Evolutionary conservation across 2,888 invertebrate species (phyloP).

Genomic region (Tachystola acroxantha): DNA sequence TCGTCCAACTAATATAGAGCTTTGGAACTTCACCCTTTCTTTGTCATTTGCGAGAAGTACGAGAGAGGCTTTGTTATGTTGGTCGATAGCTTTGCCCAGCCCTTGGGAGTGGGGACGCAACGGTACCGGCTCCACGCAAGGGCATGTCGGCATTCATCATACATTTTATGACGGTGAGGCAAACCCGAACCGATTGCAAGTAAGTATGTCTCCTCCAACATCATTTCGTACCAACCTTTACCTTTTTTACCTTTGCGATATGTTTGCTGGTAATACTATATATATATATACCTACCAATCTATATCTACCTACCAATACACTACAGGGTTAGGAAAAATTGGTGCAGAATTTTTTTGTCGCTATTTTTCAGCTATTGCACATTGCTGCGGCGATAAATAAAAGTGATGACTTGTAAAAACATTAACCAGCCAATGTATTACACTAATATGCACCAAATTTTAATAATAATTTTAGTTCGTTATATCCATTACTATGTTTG

Average conservation of each 20-base stretch:
- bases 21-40: conserved; percentile 22
- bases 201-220: conserved; percentile 25
- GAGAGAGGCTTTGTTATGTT: conserved; percentile 38
- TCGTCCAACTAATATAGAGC: conserved; percentile 45
- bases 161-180: conserved; percentile 65
- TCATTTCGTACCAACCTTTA: conserved; percentile 32
- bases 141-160: conserved; percentile 71
- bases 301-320: too few species aligned
- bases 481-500: too few species aligned
- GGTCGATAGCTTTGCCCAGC: conserved; percentile 47
- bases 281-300: too few species aligned
- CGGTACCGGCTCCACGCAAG: conserved; percentile 63
- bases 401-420: too few species aligned
- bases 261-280: conserved; percentile 1
- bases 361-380: too few species aligned
- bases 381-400: too few species aligned
- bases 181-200: conserved; percentile 65
- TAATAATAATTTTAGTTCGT: too few species aligned
- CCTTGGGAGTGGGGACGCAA: conserved; percentile 65
- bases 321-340: too few species aligned
- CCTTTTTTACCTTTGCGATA: neutral
- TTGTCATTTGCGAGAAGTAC: conserved; percentile 26
- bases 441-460: too few species aligned
- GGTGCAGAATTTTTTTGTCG: too few species aligned
- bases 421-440: too few species aligned